Base-by-base conservation (phyloP, 2,888 invertebrate genomes). In the Pachycephus smyrnensis region DNA sequence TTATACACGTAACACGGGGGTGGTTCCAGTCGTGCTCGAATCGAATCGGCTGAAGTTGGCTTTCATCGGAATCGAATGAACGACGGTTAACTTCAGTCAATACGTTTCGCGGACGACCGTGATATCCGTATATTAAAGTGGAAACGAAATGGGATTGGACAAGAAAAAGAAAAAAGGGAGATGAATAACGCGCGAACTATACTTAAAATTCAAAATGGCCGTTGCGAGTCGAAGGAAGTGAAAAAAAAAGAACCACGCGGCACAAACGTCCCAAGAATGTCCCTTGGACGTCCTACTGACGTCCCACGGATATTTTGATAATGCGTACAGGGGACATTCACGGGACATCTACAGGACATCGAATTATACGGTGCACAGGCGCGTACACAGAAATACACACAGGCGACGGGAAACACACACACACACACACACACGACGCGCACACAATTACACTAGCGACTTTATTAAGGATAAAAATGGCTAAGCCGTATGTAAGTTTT, bases 401-500 rank as follows among this genome's bases (percentile, higher is more conserved):
- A 74, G 11, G 71, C 68, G 76, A 76, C 79, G 82, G 75, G 79
- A 80, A n/a, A 40, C 4, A 4, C 4, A 15, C 12, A 15, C 37
- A 12, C 12, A 37, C 12, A 4, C 3, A 55, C 9, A 55, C 55
- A 23, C 9, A 55, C 23, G 23, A 9, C 23, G 55, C 55, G 23
- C 55, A 23, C 55, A 55, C 55, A 15, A 55, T 55, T 55, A 71
- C 31, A 11, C 71, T 30, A 71, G 31, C 23, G 71, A 71, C 71
- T 71, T 71, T 71, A 74, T 35, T 71, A 33, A 82, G 81, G 83
- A 80, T 86, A 84, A 81, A 80, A 80, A 85, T 85, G 84, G 84
- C 82, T 55, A 23, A 55, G 55, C 55, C 55, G 55, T 55, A 55
- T 55, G 86, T 85, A 87, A 88, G 85, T 90, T 89, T 90, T 85